These are phyloP conservation scores for Eretmochelys imbricata DNA, from an alignment of 2,113 vertebrate species.

Conservation along the genomic window DNA sequence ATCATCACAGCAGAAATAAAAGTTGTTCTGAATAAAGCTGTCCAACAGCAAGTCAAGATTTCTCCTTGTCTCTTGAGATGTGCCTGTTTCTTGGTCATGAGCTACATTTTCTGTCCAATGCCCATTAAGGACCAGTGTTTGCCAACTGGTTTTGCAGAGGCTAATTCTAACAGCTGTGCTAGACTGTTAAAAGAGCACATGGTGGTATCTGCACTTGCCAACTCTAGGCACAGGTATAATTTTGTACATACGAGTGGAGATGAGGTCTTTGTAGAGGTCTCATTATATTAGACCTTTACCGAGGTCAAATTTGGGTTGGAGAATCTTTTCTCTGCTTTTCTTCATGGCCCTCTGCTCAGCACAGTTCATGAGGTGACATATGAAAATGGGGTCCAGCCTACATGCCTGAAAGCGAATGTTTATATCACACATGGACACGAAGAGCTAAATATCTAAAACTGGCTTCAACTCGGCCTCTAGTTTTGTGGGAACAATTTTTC, in stretches of 20 bases:
- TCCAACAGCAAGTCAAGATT: constrained; percentile 65
- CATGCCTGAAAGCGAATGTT: background rate
- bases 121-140: background rate
- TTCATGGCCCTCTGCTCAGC: too few species aligned
- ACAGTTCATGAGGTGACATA: background rate
- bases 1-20: constrained; percentile 5
- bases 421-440: background rate
- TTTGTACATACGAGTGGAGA: background rate
- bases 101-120: background rate
- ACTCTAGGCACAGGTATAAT: background rate
- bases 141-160: fast-evolving
- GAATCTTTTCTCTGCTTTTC: background rate
- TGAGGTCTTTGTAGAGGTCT: background rate
- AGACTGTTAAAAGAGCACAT: background rate
- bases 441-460: background rate
- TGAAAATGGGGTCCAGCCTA: background rate
- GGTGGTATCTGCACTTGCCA: fast-evolving
- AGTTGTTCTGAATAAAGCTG: constrained; percentile 65
- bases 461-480: background rate
- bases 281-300: background rate
- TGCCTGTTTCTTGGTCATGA: background rate
- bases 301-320: background rate
- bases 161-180: background rate
- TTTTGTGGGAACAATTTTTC: background rate
- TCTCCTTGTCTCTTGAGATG: constrained; percentile 30